Evolutionary conservation across 2,888 invertebrate genomes (phyloP), one percentile per base, ranked within the genome.

Genomic region (Nebria salina): DNA sequence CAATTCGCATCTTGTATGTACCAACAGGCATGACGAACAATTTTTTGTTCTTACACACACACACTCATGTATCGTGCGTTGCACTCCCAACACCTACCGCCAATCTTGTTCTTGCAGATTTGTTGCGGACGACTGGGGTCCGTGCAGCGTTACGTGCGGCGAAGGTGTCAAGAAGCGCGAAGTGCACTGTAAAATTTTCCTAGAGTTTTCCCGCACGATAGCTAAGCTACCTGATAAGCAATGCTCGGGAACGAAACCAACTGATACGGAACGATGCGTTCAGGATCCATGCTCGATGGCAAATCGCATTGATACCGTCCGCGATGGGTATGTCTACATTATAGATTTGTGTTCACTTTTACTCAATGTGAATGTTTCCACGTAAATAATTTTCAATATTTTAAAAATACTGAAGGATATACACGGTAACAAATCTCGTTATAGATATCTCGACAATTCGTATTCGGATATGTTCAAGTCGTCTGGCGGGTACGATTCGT

Each of bases 181-280:
- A 85, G 97, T 97, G n/a, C 94, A 95, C 85, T 99, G 99, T 90
- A 97, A 96, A 90, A 97, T 98, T 85, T 97, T 96, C 89, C 90
- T 98, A 83, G 97, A 97, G 88, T 97, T 97, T 89, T 96, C 97
- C 81, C 92, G 95, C 84, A 97, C 97, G 0, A 94, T 96, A 77
- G 96, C 96, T 5, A 95, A 95, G 84, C 90, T 98, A 9, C 96
- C 97, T 0, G 97, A 98, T 86, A 92, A 93, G 77, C 94, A 97
- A 86, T 98, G 98, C 87, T 93, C 94, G 85, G 97, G 97, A 0
- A 93, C 93, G 0, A 97, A 96, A 86, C 97, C 98, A 0, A 88
- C 92, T 0, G 95, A 95, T 84, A 93, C 93, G 0, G 96, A 97
- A 87, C 91, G 94, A 85, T 98, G 98, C 86, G 92, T 93, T 26